phyloP scores from a whole-genome alignment of 92 coral and sea anemone genomes.

The Phenganax marumi region DNA sequence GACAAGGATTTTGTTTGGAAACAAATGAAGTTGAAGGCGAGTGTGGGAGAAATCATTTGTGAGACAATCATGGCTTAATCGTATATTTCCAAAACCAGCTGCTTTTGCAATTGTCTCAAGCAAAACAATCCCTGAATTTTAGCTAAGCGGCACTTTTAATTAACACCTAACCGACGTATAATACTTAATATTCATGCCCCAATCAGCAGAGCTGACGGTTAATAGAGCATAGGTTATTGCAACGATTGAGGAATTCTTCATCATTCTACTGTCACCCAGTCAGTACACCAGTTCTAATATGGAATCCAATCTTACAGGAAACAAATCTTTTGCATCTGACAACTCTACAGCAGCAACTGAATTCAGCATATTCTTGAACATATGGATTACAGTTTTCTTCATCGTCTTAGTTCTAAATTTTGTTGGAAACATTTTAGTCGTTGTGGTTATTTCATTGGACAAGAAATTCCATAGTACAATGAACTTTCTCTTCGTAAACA shows the following conservation, averaged over 20 bases:
- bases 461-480: constrained; percentile 39
- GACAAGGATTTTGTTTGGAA: neutral
- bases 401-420: constrained; percentile 30
- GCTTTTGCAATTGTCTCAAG: constrained; percentile 35
- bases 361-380: constrained; percentile 16
- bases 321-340: neutral
- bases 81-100: constrained; percentile 24
- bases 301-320: constrained; percentile 13
- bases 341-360: constrained; percentile 4
- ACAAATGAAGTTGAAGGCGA: neutral
- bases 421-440: constrained; percentile 27
- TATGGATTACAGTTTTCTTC: constrained; percentile 37
- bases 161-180: constrained; percentile 35
- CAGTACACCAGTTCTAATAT: neutral
- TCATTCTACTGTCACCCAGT: neutral
- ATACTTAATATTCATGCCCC: constrained; percentile 21
- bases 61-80: neutral
- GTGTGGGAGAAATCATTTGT: constrained; percentile 19
- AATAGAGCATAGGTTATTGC: neutral
- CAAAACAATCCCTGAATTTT: constrained; percentile 36
- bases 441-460: constrained; percentile 17
- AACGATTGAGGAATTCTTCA: constrained; percentile 5
- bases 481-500: constrained; percentile 42
- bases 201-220: constrained; percentile 26
- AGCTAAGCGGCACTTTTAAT: constrained; percentile 36